Conservation (phyloP, 2,113 vertebrate genomes). For the Corydoras maculifer region DNA sequence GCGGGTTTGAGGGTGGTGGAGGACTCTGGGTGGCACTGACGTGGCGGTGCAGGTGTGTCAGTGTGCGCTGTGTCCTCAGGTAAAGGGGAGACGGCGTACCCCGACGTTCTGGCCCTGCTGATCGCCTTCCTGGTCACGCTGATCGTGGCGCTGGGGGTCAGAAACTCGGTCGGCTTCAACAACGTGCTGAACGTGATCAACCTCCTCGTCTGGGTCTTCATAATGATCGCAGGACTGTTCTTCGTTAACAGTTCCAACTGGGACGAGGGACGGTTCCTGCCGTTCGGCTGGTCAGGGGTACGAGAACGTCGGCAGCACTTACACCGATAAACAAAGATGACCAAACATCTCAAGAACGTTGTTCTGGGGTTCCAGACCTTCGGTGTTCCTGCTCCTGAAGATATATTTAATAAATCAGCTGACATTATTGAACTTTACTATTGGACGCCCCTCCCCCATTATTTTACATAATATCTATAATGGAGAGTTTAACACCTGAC, state of each 20-base stretch:
- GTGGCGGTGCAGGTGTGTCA: background rate
- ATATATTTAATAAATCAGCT: no score
- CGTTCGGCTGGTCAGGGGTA: constrained; percentile 96
- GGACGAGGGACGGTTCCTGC: constrained; percentile 83
- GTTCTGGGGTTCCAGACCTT: no score
- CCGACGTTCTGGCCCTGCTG: constrained; percentile 84
- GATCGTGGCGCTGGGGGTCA: constrained; percentile 82
- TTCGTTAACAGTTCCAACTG: constrained; percentile 84
- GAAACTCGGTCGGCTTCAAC: constrained; percentile 91
- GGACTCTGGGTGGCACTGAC: no score
- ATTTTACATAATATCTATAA: no score
- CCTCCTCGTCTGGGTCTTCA: constrained; percentile 89
- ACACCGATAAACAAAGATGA: no score
- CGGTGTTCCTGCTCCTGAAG: no score
- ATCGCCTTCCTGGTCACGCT: constrained; percentile 85
- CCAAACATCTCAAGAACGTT: no score
- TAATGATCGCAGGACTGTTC: constrained; percentile 88
- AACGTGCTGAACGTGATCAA: constrained; percentile 90
- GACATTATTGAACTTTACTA: no score
- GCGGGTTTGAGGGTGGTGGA: constrained; percentile 19
- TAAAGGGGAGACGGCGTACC: constrained; percentile 89
- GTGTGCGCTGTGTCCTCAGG: constrained; percentile 50
- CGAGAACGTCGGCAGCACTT: constrained; percentile 45
- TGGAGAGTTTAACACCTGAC: no score
- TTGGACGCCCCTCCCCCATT: no score